Evolutionary conservation across 2,888 invertebrate genomes (phyloP).

Genomic region (Leucozona laternaria): DNA sequence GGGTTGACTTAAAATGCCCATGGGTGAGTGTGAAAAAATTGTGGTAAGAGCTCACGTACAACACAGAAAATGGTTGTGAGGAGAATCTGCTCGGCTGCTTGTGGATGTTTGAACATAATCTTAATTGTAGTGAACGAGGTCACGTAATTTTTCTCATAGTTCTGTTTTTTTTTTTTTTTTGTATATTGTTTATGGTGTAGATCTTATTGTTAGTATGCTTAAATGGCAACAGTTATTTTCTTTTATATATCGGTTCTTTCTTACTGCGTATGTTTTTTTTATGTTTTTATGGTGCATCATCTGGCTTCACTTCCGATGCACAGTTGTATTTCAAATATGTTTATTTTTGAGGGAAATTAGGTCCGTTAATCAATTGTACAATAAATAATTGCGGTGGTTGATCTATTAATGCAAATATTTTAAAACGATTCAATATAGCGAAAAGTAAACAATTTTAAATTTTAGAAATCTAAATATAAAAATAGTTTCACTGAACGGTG

Average conservation of each 20-base stretch:
- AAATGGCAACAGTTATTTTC: conserved; percentile 20
- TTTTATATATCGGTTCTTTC: background rate
- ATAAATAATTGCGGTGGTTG: too few species aligned
- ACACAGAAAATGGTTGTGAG: conserved; percentile 50
- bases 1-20: conserved; percentile 58
- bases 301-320: too few species aligned
- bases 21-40: conserved; percentile 36
- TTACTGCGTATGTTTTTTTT: too few species aligned
- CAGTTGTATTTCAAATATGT: too few species aligned
- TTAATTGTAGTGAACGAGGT: conserved; percentile 61
- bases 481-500: too few species aligned
- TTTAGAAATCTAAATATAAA: too few species aligned
- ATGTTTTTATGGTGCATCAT: too few species aligned
- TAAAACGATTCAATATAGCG: too few species aligned
- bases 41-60: conserved; percentile 67
- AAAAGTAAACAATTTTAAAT: too few species aligned
- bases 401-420: too few species aligned
- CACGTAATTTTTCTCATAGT: conserved; percentile 43
- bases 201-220: conserved; percentile 8
- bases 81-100: conserved; percentile 27
- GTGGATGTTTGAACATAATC: conserved; percentile 50
- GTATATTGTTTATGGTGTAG: conserved; percentile 8
- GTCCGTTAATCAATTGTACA: too few species aligned
- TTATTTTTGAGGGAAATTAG: too few species aligned
- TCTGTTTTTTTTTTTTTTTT: conserved; percentile 30